Evolutionary conservation across 2,888 invertebrate species (phyloP), one percentile per base, ranked within the genome.

Genomic region (Parelbella ahira): DNA sequence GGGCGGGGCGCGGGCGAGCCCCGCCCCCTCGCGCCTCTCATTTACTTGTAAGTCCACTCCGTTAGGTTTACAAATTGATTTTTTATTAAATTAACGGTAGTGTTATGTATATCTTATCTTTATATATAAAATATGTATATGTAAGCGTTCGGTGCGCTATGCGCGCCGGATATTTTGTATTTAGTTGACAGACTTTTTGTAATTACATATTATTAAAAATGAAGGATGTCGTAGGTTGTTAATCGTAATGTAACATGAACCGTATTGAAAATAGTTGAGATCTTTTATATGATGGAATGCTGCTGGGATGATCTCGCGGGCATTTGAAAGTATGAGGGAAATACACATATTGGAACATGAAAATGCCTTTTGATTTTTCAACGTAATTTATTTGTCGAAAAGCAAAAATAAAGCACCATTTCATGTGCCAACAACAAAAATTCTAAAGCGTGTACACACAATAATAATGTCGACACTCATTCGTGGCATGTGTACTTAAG

Each of bases 181-280:
- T 86, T 86, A 86, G 83, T 86, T 80, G 75, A 76, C 76, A 73
- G 68, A 78, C 74, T 74, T 74, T 76, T 80, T 84, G 86, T 86
- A 86, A 84, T 86, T 84, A 83, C 68, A 81, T 72, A 71, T 74
- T 75, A 79, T 72, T 70, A 60, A 63, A 62, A 60, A 63, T 52
- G 49, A 51, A 54, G 48, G 60, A 69, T 68, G 76, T 77, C 70
- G 67, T 78, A 78, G 76, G 72, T 73, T 67, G 70, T 66, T 75
- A 73, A 77, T 75, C 66, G 69, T 78, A 75, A 71, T 71, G 67
- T 72, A 73, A 76, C 65, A 58, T 33, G 60, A 58, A 64, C 60
- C 56, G 58, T 65, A 66, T 68, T 66, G 42, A 62, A 60, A 63
- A 58, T 76, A 77, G 71, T 72, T 65, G 76, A 79, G 68, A 68